Evolutionary conservation across 2,797 vertebrate genomes (phyloP).

Genomic region (Meriones psammophilus): DNA sequence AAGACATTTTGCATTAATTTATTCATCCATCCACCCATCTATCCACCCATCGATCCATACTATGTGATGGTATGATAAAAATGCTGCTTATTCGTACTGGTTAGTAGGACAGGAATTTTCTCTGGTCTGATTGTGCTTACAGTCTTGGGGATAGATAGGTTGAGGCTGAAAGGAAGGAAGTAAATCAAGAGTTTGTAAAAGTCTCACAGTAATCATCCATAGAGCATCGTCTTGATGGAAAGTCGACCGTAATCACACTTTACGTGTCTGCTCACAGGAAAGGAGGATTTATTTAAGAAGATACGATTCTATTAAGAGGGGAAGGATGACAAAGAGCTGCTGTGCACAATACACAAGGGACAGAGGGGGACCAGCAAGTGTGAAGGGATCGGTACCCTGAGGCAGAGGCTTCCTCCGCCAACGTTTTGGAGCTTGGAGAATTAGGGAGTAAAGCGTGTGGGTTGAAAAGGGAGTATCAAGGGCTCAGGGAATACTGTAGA

Average conservation of each 20-base stretch:
- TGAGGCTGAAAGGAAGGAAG: neutral
- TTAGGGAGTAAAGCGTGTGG: neutral
- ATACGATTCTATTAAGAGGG: neutral
- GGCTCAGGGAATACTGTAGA: neutral
- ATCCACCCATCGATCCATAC: neutral
- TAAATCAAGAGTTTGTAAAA: slow-evolving; percentile 22
- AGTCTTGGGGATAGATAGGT: neutral
- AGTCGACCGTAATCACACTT: neutral
- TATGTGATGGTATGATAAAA: neutral
- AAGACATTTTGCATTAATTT: neutral
- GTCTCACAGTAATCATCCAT: neutral
- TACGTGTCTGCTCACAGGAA: neutral
- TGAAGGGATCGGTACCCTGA: neutral
- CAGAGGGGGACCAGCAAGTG: neutral
- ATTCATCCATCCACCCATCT: neutral
- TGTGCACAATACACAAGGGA: neutral
- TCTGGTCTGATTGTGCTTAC: neutral
- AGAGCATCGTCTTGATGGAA: neutral
- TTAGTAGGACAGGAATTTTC: slow-evolving; percentile 24
- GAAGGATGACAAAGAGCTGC: neutral
- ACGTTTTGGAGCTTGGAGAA: neutral
- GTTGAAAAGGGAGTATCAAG: neutral
- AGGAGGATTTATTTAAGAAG: neutral
- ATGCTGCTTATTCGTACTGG: neutral
- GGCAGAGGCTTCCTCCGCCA: neutral